phyloP scores from a whole-genome alignment of 1,140 invertebrate genomes.

The Antheraea mylitta region DNA sequence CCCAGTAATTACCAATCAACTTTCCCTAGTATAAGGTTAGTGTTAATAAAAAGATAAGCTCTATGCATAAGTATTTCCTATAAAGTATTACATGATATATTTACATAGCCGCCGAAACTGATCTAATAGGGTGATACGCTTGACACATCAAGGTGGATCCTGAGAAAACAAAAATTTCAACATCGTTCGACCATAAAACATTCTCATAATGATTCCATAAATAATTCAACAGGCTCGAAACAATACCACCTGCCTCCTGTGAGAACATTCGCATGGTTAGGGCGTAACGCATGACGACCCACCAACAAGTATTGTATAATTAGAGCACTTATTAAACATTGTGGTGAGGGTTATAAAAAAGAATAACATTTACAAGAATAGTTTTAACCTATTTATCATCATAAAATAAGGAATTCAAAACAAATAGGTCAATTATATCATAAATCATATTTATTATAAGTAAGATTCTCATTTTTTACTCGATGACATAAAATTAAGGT shows the following conservation, averaged over 20 bases:
- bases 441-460: too few relatives aligned
- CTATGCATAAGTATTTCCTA: too few relatives aligned
- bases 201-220: slow-evolving; percentile 38
- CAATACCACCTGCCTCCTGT: slow-evolving; percentile 50
- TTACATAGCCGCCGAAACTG: background rate
- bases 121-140: background rate
- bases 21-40: too few relatives aligned
- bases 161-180: slow-evolving; percentile 20
- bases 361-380: background rate
- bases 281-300: slow-evolving; percentile 35
- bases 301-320: background rate
- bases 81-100: too few relatives aligned
- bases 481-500: too few relatives aligned
- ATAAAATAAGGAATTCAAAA: too few relatives aligned
- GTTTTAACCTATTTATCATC: too few relatives aligned
- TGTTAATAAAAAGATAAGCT: too few relatives aligned
- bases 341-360: background rate
- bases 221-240: slow-evolving; percentile 41
- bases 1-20: too few relatives aligned
- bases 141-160: background rate
- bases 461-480: too few relatives aligned
- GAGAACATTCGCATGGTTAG: slow-evolving; percentile 53
- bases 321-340: background rate
- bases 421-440: too few relatives aligned
- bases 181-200: slow-evolving; percentile 30